Evolutionary conservation across 2,888 invertebrate genomes (phyloP).

Genomic region (Ferrisia virgata): DNA sequence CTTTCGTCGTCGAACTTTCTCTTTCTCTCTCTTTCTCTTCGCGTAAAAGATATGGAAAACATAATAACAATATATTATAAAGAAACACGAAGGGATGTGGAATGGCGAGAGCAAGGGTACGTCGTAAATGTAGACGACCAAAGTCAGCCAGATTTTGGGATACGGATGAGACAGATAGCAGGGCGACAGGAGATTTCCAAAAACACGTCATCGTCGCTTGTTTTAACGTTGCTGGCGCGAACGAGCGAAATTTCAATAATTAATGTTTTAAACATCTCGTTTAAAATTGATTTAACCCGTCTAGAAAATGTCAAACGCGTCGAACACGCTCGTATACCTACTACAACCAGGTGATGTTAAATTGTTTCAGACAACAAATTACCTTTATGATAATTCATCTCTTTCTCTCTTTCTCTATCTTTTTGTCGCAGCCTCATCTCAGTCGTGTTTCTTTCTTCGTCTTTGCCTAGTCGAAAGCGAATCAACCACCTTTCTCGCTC

Average conservation of each 20-base stretch:
- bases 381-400: slow-evolving; percentile 22
- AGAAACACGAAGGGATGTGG: too few species aligned
- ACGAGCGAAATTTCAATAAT: background rate
- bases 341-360: background rate
- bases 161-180: background rate
- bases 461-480: too few species aligned
- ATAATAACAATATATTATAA: too few species aligned
- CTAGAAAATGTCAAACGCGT: slow-evolving; percentile 11
- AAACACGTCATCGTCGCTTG: background rate
- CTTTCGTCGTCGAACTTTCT: too few species aligned
- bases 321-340: background rate
- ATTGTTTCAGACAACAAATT: slow-evolving; percentile 22
- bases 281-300: slow-evolving; percentile 30
- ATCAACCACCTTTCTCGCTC: too few species aligned
- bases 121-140: background rate
- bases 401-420: too few species aligned
- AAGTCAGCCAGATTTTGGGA: background rate
- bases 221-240: background rate
- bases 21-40: too few species aligned
- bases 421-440: too few species aligned
- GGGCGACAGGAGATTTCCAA: background rate
- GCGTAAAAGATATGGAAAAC: too few species aligned
- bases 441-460: background rate
- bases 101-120: too few species aligned
- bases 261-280: slow-evolving; percentile 8